phyloP scores from a whole-genome alignment of 2,888 invertebrate species.

The Parthenolecanium corni region DNA sequence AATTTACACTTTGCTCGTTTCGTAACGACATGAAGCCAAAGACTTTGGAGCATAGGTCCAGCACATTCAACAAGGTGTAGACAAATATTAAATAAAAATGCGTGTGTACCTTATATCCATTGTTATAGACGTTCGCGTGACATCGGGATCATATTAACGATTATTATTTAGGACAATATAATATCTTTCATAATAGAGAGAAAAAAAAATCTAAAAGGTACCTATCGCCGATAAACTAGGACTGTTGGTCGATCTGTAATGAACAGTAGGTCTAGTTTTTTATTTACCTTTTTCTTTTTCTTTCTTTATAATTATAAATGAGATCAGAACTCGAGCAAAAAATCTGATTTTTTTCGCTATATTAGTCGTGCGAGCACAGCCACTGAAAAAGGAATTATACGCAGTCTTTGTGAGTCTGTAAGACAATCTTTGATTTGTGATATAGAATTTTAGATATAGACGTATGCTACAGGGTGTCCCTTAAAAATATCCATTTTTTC shows the following conservation, averaged over 20 bases:
- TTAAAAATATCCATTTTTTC: too few relatives aligned
- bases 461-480: too few relatives aligned
- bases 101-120: neutral
- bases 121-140: conserved; percentile 16
- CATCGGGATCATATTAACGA: conserved; percentile 16
- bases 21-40: too few relatives aligned
- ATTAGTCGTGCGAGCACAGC: too few relatives aligned
- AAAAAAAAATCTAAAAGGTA: neutral
- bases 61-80: neutral
- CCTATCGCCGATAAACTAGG: neutral
- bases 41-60: too few relatives aligned
- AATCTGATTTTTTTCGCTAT: neutral
- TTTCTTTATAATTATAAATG: neutral
- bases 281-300: neutral
- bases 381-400: too few relatives aligned
- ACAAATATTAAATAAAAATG: neutral
- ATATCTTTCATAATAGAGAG: neutral
- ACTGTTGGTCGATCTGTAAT: neutral
- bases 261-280: neutral
- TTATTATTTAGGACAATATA: conserved; percentile 16
- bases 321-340: neutral
- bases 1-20: conserved; percentile 18
- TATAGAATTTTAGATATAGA: too few relatives aligned
- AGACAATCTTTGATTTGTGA: too few relatives aligned
- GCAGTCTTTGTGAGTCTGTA: too few relatives aligned